Evolutionary conservation across 2,888 invertebrate genomes (phyloP), one percentile per base, ranked within the genome.

Genomic region (Erannis defoliaria): DNA sequence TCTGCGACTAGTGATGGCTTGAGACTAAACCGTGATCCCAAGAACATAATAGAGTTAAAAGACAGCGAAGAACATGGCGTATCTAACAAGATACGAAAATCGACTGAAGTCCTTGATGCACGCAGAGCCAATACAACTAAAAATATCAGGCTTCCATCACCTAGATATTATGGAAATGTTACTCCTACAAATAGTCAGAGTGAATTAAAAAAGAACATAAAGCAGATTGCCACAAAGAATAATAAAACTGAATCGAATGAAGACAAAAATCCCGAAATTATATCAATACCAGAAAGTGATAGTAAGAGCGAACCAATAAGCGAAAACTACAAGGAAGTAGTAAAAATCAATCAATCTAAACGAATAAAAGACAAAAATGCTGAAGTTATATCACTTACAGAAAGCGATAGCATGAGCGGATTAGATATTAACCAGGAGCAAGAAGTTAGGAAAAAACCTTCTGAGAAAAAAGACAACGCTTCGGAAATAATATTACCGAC

Each of bases 1-100:
- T 16, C 84, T 82, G 69, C n/a, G 10, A 42, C 66, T 45, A 78
- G 81, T 19, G 72, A 81, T 29, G 75, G 76, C 46, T 8, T 16
- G 70, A 78, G 29, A 26, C 5, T 38, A 66, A 77, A 64, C 59
- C 70, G 61, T 57, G 72, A 67, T 3, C 2, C 26, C 10, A 26
- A 23, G 2, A 40, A 12, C 4, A 12, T 6, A 6, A 38, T 1
- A 9, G 9, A 1, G 12, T 9, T 40, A 12, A 19, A 9, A 18
- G 19, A 40, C 10, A 19, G 1, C 10, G 9, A 19, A 12, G 19
- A 19, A 19, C 12, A 10, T 6, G 16, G n/a, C n/a, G 16, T n/a
- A 5, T 5, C 16, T 14, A 37, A 16, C 37, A 37, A 37, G 37
- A 16, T 5, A 37, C 16, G 14, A 37, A 16, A 14, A 37, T 37